These are phyloP conservation scores for Dasyurus viverrinus DNA, from an alignment of 2,113 vertebrate species.

Conservation along the genomic window DNA sequence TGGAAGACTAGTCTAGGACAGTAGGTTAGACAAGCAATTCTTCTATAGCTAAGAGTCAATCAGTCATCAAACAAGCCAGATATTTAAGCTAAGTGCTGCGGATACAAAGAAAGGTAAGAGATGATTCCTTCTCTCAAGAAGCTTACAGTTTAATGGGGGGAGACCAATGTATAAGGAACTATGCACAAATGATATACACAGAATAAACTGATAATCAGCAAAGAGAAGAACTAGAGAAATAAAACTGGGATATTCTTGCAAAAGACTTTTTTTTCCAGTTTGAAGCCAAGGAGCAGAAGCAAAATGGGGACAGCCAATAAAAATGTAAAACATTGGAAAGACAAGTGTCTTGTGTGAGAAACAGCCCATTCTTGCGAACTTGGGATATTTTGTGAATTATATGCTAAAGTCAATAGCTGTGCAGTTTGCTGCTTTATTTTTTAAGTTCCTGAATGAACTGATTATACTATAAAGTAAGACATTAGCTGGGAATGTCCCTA, in stretches of 20 bases:
- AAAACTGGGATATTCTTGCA: background rate
- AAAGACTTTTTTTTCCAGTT: background rate
- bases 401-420: background rate
- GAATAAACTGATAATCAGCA: background rate
- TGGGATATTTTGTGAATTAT: background rate
- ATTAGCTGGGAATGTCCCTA: background rate
- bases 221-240: background rate
- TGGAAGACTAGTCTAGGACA: background rate
- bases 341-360: background rate
- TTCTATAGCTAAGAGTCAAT: background rate
- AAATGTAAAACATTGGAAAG: background rate
- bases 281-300: background rate
- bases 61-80: background rate
- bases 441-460: background rate
- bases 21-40: background rate
- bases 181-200: background rate
- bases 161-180: background rate
- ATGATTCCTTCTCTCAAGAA: background rate
- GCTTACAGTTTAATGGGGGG: background rate
- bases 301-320: background rate
- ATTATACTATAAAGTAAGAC: background rate
- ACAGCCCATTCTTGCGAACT: background rate
- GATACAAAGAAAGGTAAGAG: background rate
- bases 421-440: background rate
- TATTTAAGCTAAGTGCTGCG: background rate